These are phyloP conservation scores for Epinephelus coioides DNA, from an alignment of 2,797 vertebrate genomes.

Conservation along the genomic window DNA sequence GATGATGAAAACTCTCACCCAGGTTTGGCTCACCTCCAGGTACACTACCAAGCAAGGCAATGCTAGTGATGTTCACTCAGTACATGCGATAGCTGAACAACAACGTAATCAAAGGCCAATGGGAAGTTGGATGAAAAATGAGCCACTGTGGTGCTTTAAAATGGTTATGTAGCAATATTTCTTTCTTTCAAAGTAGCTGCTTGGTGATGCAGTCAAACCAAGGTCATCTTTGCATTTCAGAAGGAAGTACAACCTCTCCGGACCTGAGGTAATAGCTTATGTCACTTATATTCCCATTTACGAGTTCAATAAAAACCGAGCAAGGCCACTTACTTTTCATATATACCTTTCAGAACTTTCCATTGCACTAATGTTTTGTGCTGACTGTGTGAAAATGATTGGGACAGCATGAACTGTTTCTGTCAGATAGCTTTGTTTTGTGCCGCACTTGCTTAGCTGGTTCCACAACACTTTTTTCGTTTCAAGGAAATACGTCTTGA, in stretches of 20 bases:
- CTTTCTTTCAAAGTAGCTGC: not conserved
- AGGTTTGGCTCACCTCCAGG: not conserved
- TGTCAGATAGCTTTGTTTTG: conserved; percentile 1
- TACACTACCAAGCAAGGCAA: not conserved
- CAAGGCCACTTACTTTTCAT: conserved; percentile 36
- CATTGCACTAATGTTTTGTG: conserved; percentile 6
- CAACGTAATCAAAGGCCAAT: not conserved
- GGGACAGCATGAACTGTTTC: not conserved
- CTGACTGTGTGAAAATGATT: conserved; percentile 20
- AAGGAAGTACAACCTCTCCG: conserved; percentile 12
- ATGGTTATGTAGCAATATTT: no score
- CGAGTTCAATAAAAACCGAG: conserved; percentile 29
- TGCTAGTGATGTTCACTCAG: not conserved
- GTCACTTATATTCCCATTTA: conserved; percentile 23
- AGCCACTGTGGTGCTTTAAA: not conserved
- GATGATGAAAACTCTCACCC: not conserved
- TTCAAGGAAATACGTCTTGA: not conserved
- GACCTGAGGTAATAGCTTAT: conserved; percentile 7
- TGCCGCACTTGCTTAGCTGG: not conserved
- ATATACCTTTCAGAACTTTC: conserved; percentile 21
- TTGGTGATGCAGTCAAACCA: not conserved
- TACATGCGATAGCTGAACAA: not conserved
- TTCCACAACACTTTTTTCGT: not conserved
- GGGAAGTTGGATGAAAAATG: not conserved
- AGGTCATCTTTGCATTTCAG: not conserved